Conservation (phyloP, 2,888 invertebrate genomes). For the Macaria notata region DNA sequence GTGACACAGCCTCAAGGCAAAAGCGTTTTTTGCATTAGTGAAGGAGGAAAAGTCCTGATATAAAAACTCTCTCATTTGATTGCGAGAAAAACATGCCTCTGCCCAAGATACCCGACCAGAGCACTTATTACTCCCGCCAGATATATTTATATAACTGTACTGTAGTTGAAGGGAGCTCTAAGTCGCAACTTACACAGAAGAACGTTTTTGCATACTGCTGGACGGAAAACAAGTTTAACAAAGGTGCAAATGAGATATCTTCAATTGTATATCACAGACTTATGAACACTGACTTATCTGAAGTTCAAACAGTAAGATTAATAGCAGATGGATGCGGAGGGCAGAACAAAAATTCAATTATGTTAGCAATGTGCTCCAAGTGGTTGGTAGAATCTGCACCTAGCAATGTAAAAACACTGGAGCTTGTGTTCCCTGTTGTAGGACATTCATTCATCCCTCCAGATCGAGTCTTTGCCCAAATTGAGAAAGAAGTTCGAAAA, state of each 20-base stretch:
- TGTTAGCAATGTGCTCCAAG: conserved; percentile 9
- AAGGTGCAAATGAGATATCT: conserved; percentile 16
- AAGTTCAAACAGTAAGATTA: conserved; percentile 7
- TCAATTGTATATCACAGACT: conserved; percentile 11
- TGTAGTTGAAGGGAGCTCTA: conserved; percentile 16
- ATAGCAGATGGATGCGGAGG: conserved; percentile 20
- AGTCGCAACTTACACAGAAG: conserved; percentile 8
- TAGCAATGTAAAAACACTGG: conserved; percentile 7
- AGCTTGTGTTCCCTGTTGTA: conserved; percentile 20
- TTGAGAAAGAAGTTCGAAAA: conserved; percentile 14
- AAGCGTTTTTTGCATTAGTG: conserved; percentile 10
- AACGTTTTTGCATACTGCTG: conserved; percentile 11
- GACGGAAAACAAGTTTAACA: conserved; percentile 1
- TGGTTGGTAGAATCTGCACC: conserved; percentile 6
- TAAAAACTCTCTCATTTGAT: conserved; percentile 20
- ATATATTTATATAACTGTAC: conserved; percentile 25
- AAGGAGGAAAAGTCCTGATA: conserved; percentile 4
- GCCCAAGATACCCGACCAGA: conserved; percentile 21
- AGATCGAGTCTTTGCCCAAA: conserved; percentile 17
- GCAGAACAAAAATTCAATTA: conserved; percentile 20
- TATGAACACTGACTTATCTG: conserved; percentile 7
- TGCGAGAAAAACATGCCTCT: conserved; percentile 26
- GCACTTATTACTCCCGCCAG: conserved; percentile 5
- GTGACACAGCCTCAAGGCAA: background rate
- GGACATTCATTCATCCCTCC: conserved; percentile 20